Base-by-base conservation (phyloP, 2,797 vertebrate genomes). In the Mus minutoides region DNA sequence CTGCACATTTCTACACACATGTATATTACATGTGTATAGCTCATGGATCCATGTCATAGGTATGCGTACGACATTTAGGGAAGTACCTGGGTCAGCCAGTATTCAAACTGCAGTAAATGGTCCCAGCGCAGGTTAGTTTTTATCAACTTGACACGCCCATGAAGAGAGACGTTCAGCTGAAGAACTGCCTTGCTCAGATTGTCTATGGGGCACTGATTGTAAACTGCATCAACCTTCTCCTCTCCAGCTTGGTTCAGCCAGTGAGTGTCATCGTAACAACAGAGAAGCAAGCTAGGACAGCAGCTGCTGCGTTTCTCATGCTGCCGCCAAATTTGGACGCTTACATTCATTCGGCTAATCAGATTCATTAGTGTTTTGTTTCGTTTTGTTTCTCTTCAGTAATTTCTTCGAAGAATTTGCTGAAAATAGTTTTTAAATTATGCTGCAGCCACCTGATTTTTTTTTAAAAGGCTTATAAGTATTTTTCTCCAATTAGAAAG, bases 401-500 rank as follows among this genome's bases (percentile, higher is more conserved):
- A 92, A 84, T 69, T n/a, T 77, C 37, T 93, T 58, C 90, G 62
- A 90, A 84, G 52, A 91, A 77, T 43, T 94, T 95, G 75, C 46
- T 91, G 87, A 64, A 82, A 76, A 83, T 1, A 21, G 46, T 79
- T 95, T 67, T 82, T 71, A 62, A 95, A 82, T 96, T 64, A 87
- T 60, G 58, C 92, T 73, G 54, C 85, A 26, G 40, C 13, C 76
- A 64, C 26, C 83, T 40, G 40, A 88, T 78, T 26, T 29, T 11
- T n/a, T n/a, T n/a, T n/a, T n/a, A 75, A 46, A 78, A 62, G 54
- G 84, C 54, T 95, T 85, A 29, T 85, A 90, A 78, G n/a, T n/a
- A 60, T 91, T 94, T 97, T 88, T 29, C 58, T 83, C 89, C 71
- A 89, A 67, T 62, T 88, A 73, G 43, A 84, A 78, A 92, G 34